phyloP scores from a whole-genome alignment of 53 echinoderm and acorn worm species.

The Echinometra lucunter region DNA sequence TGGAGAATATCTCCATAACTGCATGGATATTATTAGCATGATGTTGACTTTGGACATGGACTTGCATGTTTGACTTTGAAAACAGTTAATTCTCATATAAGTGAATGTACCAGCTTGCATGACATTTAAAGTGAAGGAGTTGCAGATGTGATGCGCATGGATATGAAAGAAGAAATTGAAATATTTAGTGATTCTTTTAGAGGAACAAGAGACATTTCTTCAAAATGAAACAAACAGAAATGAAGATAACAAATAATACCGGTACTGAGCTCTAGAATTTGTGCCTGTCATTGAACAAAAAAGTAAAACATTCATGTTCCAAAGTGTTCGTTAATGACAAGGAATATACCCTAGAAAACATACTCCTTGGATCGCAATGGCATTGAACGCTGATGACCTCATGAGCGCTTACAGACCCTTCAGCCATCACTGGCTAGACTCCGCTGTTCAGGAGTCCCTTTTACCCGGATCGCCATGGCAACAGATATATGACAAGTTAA shows the following conservation, averaged over 20 bases:
- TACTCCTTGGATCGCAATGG: constrained; percentile 13
- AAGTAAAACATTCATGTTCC: background rate
- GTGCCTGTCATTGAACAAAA: background rate
- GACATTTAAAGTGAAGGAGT: background rate
- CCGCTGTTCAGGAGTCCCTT: constrained; percentile 84
- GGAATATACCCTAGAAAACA: background rate
- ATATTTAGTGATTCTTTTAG: too few species aligned
- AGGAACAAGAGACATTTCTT: background rate
- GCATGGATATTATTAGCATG: background rate
- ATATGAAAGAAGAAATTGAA: background rate
- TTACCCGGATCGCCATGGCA: constrained; percentile 91
- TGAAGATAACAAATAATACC: background rate
- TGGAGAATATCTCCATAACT: too few species aligned
- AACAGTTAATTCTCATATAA: background rate
- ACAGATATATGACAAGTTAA: constrained; percentile 72
- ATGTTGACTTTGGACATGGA: background rate
- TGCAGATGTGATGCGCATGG: background rate
- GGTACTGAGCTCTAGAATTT: background rate
- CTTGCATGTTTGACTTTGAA: background rate
- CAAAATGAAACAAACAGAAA: background rate
- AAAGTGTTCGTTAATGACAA: background rate
- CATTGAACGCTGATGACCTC: constrained; percentile 41
- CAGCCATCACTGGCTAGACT: constrained; percentile 82
- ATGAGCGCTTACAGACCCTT: constrained; percentile 76
- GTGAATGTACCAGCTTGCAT: background rate